Evolutionary conservation across 2,113 vertebrate species (phyloP).

Genomic region (pig (Sus scrofa)): T2T-Sscrofa CM000826.6:138343001-138343500

Average conservation of each 20-base stretch:
- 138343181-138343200: background rate
- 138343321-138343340: background rate
- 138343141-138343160: rapidly evolving
- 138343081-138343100: background rate
- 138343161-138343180: background rate
- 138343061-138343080: background rate
- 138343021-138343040: background rate
- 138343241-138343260: background rate
- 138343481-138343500: no score
- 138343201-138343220: background rate
- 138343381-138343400: background rate
- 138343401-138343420: background rate
- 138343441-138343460: background rate
- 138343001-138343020: background rate
- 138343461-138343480: no score
- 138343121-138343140: rapidly evolving
- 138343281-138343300: background rate
- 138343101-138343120: background rate
- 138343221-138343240: no score
- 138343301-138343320: background rate
- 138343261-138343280: background rate
- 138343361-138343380: background rate
- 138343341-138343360: background rate
- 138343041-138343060: background rate
- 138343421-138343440: background rate